A percentile compares a stretch with the other conserved stretches of the same genome.
phyloP scores from a whole-genome alignment of 64 coral and sea anemone genomes.

The Hydrozoanthus tunicans region DNA sequence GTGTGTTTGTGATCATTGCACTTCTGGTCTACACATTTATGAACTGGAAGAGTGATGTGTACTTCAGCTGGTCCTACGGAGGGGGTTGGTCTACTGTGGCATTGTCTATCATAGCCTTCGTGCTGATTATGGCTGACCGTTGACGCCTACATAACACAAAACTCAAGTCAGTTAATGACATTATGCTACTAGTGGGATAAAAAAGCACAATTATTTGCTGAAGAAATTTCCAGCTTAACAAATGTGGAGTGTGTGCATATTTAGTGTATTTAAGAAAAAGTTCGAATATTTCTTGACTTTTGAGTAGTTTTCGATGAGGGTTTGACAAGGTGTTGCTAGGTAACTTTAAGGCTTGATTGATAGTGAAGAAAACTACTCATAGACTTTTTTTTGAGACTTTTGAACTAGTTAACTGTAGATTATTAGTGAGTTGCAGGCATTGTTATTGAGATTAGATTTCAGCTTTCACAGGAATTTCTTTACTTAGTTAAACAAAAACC shows the following conservation, averaged over 20 bases:
- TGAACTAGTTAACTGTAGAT: too few relatives aligned
- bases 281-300: not conserved
- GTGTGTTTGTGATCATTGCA: slow-evolving; percentile 83
- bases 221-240: not conserved
- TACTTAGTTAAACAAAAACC: too few relatives aligned
- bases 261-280: not conserved
- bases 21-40: slow-evolving; percentile 90
- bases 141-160: slow-evolving; percentile 20
- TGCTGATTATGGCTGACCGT: slow-evolving; percentile 95
- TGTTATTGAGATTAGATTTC: too few relatives aligned
- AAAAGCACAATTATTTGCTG: not conserved
- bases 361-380: too few relatives aligned
- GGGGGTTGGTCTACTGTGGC: slow-evolving; percentile 96
- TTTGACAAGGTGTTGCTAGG: not conserved
- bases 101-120: slow-evolving; percentile 87
- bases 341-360: not conserved
- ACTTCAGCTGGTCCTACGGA: slow-evolving; percentile 96
- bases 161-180: not conserved
- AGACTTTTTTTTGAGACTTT: too few relatives aligned
- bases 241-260: not conserved
- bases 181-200: not conserved
- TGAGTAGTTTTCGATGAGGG: not conserved
- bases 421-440: too few relatives aligned
- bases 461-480: too few relatives aligned
- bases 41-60: slow-evolving; percentile 87